These are phyloP conservation scores for Helogale parvula DNA, from an alignment of 2,113 vertebrate species.

Conservation along the genomic window DNA sequence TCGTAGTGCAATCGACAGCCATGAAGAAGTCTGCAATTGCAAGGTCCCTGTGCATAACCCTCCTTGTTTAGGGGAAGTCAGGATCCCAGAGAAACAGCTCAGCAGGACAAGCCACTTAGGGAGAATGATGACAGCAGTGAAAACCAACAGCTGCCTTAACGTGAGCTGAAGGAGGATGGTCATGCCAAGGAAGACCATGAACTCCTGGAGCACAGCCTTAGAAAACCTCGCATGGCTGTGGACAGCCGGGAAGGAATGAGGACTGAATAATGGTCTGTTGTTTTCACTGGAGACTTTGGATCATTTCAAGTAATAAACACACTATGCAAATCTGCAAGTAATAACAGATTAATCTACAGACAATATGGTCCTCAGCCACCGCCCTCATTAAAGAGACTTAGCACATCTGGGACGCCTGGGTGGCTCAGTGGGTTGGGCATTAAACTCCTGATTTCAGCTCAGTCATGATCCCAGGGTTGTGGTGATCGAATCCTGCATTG, in stretches of 20 bases:
- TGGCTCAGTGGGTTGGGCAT: neutral
- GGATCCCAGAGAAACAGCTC: neutral
- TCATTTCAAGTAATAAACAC: neutral
- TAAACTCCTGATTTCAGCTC: neutral
- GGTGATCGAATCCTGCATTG: neutral
- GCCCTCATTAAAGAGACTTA: neutral
- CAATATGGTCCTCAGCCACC: neutral
- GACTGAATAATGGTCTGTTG: neutral
- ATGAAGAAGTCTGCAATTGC: neutral
- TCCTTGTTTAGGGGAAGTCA: neutral
- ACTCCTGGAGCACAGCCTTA: neutral
- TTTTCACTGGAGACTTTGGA: neutral
- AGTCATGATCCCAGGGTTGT: neutral
- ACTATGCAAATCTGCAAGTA: neutral
- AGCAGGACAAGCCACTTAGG: neutral
- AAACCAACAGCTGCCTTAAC: constrained; percentile 33
- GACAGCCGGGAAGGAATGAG: neutral
- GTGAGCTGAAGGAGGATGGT: neutral
- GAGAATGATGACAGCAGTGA: constrained; percentile 3
- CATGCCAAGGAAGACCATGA: neutral
- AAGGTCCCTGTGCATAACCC: neutral
- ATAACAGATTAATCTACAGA: neutral
- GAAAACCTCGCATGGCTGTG: neutral
- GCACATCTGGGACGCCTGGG: neutral
- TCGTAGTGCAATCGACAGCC: neutral